These are phyloP conservation scores for Linurgus olivaceus DNA, from an alignment of 2,797 vertebrate genomes.

Conservation along the genomic window DNA sequence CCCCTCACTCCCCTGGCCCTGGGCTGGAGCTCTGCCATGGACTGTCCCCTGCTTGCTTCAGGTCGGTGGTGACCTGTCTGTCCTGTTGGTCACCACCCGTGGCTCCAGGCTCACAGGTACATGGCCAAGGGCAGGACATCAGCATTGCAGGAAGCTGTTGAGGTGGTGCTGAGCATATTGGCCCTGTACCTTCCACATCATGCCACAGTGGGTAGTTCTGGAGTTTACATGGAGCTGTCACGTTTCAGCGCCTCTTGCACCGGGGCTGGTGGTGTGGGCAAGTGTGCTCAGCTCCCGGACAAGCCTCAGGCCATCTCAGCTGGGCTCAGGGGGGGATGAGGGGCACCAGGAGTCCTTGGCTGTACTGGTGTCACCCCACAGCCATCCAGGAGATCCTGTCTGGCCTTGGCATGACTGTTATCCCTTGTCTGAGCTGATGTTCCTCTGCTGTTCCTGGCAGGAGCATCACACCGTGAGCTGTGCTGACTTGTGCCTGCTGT, in stretches of 20 bases:
- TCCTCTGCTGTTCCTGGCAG: not conserved
- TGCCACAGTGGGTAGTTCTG: fast-evolving
- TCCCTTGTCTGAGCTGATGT: not conserved
- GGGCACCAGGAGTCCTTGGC: not conserved
- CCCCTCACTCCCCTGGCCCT: not conserved
- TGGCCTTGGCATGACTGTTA: fast-evolving
- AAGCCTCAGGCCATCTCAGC: not conserved
- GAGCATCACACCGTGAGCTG: fast-evolving
- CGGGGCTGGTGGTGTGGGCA: not conserved
- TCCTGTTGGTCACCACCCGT: not conserved
- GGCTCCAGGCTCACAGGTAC: not conserved
- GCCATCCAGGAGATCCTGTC: not conserved
- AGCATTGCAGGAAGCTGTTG: fast-evolving
- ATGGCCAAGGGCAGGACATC: not conserved
- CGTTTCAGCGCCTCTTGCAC: not conserved
- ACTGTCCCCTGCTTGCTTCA: fast-evolving
- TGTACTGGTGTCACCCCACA: not conserved
- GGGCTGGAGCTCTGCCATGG: not conserved
- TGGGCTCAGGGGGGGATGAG: not conserved
- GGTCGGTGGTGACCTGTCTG: fast-evolving
- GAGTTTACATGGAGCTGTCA: not conserved
- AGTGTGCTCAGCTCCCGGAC: fast-evolving
- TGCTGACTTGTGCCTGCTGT: not conserved
- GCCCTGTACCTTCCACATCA: not conserved
- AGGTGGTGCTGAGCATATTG: not conserved